Evolutionary conservation across 2,888 invertebrate species (phyloP), one percentile per base, ranked within the genome.

Genomic region (Leucophenga montana): DNA sequence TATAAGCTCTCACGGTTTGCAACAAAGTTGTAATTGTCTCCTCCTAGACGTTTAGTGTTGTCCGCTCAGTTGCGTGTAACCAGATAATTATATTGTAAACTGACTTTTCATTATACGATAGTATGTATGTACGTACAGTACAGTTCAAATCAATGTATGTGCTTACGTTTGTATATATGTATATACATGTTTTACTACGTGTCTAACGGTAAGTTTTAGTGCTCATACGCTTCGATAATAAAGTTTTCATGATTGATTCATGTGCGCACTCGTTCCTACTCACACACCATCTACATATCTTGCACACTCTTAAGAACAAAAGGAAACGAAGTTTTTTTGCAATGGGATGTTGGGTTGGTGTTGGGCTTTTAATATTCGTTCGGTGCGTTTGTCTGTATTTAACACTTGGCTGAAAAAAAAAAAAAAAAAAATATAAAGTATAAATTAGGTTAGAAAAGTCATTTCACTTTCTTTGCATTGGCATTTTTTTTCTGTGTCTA

Each of bases 11-110:
- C n/a, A 39, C 0, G n/a, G 39, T 22, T 11, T 20, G 11, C 18
- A 9, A 4, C n/a, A 18, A 16, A 22, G 44, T 54, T 33, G 39
- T 13, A 18, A 50, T 50, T 4, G 39, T 5, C 39, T 3, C 8
- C 18, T 2, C 8, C 46, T 46, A 4, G 46, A 62, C 54, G 73
- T 69, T 48, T 71, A 62, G 67, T 64, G 64, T 70, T 66, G 67
- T 68, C 62, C 59, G 72, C 66, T 57, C 64, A 66, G 71, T 85
- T 84, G 85, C 85, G 86, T 85, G 85, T 79, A 71, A 68, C 66
- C 69, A 73, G 75, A 75, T 84, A 85, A 86, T 86, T 85, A 85
- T 71, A 78, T 74, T 71, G 72, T 80, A 78, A 84, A 78, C 75
- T 82, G 85, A 82, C 77, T 80, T 80, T 80, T 78, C 73, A 79